Conservation (phyloP, 2,113 vertebrate species). For the Clarias macrocephalus region DNA sequence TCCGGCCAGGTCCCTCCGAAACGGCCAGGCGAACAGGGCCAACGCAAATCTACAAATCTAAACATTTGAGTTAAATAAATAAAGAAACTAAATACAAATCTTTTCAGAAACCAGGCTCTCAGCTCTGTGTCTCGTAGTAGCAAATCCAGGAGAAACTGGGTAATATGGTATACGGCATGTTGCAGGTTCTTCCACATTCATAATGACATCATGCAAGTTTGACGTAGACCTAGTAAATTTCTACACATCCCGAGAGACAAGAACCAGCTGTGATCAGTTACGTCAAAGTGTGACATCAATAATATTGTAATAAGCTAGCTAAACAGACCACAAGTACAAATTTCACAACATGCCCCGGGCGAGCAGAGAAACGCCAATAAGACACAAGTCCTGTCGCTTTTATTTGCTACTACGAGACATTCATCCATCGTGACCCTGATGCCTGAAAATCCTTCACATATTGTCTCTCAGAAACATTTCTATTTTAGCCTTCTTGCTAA, state of each 20-base stretch:
- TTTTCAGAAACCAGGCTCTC: conserved; percentile 65
- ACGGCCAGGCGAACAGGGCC: conserved; percentile 65
- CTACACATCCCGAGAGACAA: neutral
- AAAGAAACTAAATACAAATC: conserved; percentile 63
- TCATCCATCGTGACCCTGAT: neutral
- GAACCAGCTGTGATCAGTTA: neutral
- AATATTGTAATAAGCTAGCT: neutral
- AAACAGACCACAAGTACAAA: neutral
- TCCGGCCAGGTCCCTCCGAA: conserved; percentile 74
- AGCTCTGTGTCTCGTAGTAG: conserved; percentile 44
- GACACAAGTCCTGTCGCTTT: neutral
- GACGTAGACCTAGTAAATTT: neutral
- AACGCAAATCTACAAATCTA: conserved; percentile 58
- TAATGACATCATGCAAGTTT: neutral
- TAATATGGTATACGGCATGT: neutral
- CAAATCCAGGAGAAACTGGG: neutral
- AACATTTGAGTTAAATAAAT: conserved; percentile 61
- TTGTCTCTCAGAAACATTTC: neutral
- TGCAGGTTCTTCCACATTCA: neutral
- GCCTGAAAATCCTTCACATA: neutral
- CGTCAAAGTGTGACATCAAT: neutral
- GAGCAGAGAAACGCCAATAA: neutral
- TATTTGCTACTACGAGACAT: neutral
- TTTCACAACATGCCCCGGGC: neutral
- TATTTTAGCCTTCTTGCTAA: neutral